Base-by-base conservation (phyloP, 2,888 invertebrate genomes). In the Lysandra bellargus region DNA sequence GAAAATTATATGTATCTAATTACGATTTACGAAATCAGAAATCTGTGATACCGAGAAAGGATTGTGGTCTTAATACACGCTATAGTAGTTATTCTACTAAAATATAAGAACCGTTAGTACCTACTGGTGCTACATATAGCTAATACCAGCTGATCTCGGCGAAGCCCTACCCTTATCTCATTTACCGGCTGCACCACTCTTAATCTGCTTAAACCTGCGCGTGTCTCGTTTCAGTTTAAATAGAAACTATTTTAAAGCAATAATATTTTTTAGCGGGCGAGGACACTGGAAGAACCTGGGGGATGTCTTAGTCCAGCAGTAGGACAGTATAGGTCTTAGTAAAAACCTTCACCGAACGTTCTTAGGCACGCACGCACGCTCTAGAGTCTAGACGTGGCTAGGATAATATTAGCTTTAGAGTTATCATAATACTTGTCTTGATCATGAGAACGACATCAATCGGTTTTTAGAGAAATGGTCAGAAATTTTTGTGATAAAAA, bases 91-190 rank as follows among this genome's bases (percentile, higher is more conserved):
- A 49, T 49, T 49, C 9, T 49, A 49, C 49, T 49, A 12, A 49
- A 2, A 12, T 49, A 49, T 49, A 1, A 44, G 44, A 7, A 12
- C 12, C 49, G 9, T 49, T 49, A 49, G 9, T 57, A 17, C 4
- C 1, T 23, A 7, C 61, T 23, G 23, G 61, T 61, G 17, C 9
- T 30, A 57, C 33, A 30, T 76, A 14, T 17, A 53, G 69, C 69
- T 49, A 53, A 76, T 76, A 53, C 33, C 12, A 33, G 69, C 69
- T 69, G 69, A 69, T 69, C 69, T 37, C 9, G 69, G 4, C 69
- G 69, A 69, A 69, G 69, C 69, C 69, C 69, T 14, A 33, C 30
- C 30, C 12, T 5, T 69, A 69, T 69, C 69, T 37, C 14, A 33
- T 69, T 69, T 69, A 4, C 33, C 69, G 69, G 14, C 14, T 69